phyloP scores from a whole-genome alignment of 2,888 invertebrate species.

The Amphipoea oculea region DNA sequence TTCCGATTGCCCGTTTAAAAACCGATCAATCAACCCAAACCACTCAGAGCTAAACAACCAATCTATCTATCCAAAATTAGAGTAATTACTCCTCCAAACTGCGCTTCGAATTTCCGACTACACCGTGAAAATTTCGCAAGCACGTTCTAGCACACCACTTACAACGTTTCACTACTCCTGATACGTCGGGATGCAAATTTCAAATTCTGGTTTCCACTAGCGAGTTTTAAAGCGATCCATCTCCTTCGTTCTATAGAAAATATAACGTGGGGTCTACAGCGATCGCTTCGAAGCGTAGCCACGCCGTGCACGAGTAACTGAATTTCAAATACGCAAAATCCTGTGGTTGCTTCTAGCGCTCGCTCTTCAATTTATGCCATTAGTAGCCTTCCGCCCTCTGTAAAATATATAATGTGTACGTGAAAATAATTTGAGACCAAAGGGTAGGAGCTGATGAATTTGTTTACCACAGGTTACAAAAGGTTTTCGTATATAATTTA shows the following conservation, averaged over 20 bases:
- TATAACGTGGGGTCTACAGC: conserved; percentile 73
- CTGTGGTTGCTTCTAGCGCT: conserved; percentile 82
- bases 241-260: conserved; percentile 78
- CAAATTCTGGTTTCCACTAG: conserved; percentile 77
- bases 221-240: conserved; percentile 80
- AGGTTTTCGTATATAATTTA: conserved; percentile 64
- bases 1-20: neutral
- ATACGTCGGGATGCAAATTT: conserved; percentile 77
- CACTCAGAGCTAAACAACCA: conserved; percentile 16
- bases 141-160: conserved; percentile 59
- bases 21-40: conserved; percentile 2
- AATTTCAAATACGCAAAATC: conserved; percentile 88
- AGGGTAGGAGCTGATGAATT: conserved; percentile 73
- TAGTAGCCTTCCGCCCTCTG: conserved; percentile 82
- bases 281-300: conserved; percentile 79
- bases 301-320: conserved; percentile 80
- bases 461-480: conserved; percentile 72
- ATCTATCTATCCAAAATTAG: conserved; percentile 43
- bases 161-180: conserved; percentile 69
- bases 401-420: conserved; percentile 79
- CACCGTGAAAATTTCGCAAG: conserved; percentile 52
- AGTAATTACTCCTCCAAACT: conserved; percentile 51
- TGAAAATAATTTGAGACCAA: conserved; percentile 76
- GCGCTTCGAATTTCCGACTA: conserved; percentile 40
- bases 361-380: conserved; percentile 87